Evolutionary conservation across 2,797 vertebrate species (phyloP).

Genomic region (Gymnoscopelus braueri): DNA sequence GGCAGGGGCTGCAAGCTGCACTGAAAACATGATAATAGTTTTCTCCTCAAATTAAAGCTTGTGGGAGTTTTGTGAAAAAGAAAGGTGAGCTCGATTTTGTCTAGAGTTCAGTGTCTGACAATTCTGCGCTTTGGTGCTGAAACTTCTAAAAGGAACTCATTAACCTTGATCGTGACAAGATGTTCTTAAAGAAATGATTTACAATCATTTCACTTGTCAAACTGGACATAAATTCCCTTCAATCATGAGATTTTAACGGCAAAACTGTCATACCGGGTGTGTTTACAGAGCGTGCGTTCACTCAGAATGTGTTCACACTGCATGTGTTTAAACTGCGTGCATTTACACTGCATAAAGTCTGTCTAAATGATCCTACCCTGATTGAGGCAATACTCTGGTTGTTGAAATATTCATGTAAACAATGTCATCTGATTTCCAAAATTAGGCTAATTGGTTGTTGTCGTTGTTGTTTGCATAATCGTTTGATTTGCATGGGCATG

Average conservation of each 20-base stretch:
- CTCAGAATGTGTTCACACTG: no score
- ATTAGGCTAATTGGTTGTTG: no score
- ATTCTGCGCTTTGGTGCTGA: conserved; percentile 5
- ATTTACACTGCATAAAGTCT: no score
- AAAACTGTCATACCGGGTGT: conserved; percentile 2
- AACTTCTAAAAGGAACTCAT: conserved; percentile 10
- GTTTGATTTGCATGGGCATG: no score
- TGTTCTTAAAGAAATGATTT: conserved; percentile 14
- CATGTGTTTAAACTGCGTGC: no score
- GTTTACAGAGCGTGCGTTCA: no score
- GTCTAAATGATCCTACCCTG: no score
- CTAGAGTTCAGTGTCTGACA: conserved; percentile 17
- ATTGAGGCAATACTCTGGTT: no score
- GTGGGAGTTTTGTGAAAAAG: conserved; percentile 2
- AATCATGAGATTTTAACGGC: conserved; percentile 9
- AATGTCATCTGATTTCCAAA: no score
- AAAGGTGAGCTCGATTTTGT: not conserved
- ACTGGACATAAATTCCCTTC: conserved; percentile 4
- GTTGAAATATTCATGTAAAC: no score
- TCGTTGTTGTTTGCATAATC: no score
- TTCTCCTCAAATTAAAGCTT: not conserved
- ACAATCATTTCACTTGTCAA: conserved; percentile 19
- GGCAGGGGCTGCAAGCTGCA: not conserved
- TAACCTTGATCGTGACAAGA: conserved; percentile 7
- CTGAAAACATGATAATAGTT: no score